phyloP scores from a whole-genome alignment of 2,888 invertebrate genomes.

The Zele albiditarsus region DNA sequence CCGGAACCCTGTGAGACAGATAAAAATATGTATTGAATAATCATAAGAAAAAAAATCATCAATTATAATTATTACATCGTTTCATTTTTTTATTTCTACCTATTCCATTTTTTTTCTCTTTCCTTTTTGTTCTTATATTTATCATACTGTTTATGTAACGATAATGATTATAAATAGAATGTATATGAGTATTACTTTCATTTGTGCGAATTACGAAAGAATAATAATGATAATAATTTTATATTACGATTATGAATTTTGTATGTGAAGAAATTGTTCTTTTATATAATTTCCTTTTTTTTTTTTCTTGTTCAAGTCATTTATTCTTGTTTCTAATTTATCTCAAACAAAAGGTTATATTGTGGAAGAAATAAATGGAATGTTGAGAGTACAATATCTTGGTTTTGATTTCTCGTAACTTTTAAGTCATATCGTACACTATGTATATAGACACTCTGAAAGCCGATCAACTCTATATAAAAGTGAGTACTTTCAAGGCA shows the following conservation, averaged over 20 bases:
- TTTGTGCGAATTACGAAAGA: neutral
- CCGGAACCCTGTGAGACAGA: neutral
- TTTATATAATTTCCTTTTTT: neutral
- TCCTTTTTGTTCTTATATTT: neutral
- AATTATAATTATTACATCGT: neutral
- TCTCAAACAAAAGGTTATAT: neutral
- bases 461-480: constrained; percentile 25
- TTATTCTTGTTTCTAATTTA: neutral
- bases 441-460: neutral
- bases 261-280: neutral
- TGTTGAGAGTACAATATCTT: neutral
- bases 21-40: neutral
- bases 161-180: neutral
- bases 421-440: neutral
- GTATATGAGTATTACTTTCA: neutral
- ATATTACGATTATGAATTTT: neutral
- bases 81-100: neutral
- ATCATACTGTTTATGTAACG: neutral
- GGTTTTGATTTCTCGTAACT: neutral
- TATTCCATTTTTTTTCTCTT: neutral
- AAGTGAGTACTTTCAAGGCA: constrained; percentile 37
- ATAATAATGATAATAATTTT: neutral
- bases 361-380: neutral
- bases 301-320: too few relatives aligned
- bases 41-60: neutral